phyloP scores from a whole-genome alignment of 2,888 invertebrate species.

The Acrobasis suavella region DNA sequence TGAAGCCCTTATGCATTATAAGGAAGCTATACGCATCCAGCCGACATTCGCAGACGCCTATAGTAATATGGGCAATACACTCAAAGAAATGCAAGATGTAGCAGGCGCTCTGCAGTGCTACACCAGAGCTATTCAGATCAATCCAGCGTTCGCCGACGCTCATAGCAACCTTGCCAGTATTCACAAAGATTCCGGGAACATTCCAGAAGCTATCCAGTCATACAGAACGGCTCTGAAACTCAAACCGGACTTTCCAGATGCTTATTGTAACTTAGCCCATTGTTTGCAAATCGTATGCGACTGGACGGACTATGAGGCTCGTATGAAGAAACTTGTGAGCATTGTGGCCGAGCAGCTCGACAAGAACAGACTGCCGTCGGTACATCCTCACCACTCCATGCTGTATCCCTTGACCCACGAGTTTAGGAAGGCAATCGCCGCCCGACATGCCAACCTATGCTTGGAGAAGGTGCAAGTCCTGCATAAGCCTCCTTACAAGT shows the following conservation, averaged over 20 bases:
- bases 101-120: constrained; percentile 98
- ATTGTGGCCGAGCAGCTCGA: constrained; percentile 99
- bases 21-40: constrained; percentile 99
- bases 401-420: constrained; percentile 98
- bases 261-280: constrained; percentile 99
- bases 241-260: constrained; percentile 99
- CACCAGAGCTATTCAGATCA: constrained; percentile 98
- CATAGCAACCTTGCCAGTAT: constrained; percentile 99
- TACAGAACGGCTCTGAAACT: constrained; percentile 98
- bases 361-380: constrained; percentile 98
- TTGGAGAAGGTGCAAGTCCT: constrained; percentile 98
- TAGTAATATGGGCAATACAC: constrained; percentile 99
- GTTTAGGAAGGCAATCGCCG: constrained; percentile 97
- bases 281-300: constrained; percentile 99
- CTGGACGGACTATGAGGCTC: constrained; percentile 98
- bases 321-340: constrained; percentile 97
- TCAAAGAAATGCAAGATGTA: constrained; percentile 99
- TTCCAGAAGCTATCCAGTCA: constrained; percentile 99
- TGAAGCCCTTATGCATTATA: constrained; percentile 99
- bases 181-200: constrained; percentile 99
- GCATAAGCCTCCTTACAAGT: constrained; percentile 94
- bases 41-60: constrained; percentile 99
- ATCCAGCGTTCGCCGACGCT: constrained; percentile 99
- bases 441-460: constrained; percentile 98
- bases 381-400: constrained; percentile 99